phyloP scores from a whole-genome alignment of 2,113 vertebrate genomes.

The Azemiops feae region DNA sequence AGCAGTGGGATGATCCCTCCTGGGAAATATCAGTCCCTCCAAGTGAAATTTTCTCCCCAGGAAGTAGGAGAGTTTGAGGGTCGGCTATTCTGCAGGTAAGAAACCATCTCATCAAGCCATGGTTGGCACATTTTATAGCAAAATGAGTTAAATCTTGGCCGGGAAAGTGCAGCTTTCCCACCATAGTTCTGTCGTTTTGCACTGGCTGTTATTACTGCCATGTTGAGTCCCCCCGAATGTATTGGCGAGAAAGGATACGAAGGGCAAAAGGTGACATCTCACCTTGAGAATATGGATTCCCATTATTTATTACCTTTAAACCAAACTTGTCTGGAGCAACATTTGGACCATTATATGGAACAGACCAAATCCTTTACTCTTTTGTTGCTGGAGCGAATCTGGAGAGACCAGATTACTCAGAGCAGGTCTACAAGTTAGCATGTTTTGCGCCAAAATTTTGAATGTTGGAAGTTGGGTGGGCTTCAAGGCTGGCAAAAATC shows the following conservation, averaged over 20 bases:
- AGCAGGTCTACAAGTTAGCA: background rate
- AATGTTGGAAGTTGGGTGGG: background rate
- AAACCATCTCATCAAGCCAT: background rate
- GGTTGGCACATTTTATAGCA: background rate
- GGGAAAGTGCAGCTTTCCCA: background rate
- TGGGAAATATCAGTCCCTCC: conserved; percentile 70
- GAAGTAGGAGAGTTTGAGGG: conserved; percentile 72
- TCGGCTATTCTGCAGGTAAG: conserved; percentile 83
- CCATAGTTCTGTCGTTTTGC: background rate
- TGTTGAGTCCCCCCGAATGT: background rate
- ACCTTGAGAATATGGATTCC: background rate
- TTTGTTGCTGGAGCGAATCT: background rate
- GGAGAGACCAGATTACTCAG: background rate
- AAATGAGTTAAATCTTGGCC: background rate
- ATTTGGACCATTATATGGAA: background rate
- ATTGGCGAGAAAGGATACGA: background rate
- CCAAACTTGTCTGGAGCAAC: background rate
- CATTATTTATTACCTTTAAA: background rate
- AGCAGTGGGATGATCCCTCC: conserved; percentile 65
- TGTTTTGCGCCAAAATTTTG: background rate
- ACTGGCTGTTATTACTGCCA: background rate
- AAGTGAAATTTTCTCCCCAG: conserved; percentile 77
- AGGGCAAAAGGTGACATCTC: background rate
- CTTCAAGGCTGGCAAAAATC: background rate
- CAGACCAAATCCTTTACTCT: background rate